These are phyloP conservation scores for Plebejus melissa DNA, from an alignment of 2,888 invertebrate genomes.

Conservation along the genomic window DNA sequence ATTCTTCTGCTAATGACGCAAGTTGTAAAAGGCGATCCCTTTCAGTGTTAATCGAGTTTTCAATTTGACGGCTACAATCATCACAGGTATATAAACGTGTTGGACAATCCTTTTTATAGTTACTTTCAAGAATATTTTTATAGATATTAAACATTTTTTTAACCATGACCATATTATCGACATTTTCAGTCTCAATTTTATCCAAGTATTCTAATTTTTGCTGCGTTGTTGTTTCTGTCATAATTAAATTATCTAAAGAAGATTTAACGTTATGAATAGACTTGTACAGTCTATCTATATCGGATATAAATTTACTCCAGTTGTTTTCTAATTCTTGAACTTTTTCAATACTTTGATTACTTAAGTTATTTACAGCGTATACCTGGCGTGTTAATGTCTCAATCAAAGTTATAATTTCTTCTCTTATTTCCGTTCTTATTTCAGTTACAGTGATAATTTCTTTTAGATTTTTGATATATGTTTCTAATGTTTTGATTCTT, in stretches of 20 bases:
- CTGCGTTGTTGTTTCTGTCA: slow-evolving; percentile 82
- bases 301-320: slow-evolving; percentile 85
- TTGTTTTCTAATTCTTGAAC: slow-evolving; percentile 80
- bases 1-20: slow-evolving; percentile 88
- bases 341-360: slow-evolving; percentile 59
- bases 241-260: slow-evolving; percentile 76
- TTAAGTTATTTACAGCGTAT: slow-evolving; percentile 83
- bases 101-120: slow-evolving; percentile 85
- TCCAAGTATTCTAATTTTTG: slow-evolving; percentile 85
- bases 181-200: slow-evolving; percentile 82
- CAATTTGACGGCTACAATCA: slow-evolving; percentile 84
- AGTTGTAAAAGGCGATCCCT: slow-evolving; percentile 87
- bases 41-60: slow-evolving; percentile 84
- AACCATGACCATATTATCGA: slow-evolving; percentile 79
- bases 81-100: slow-evolving; percentile 82
- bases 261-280: slow-evolving; percentile 71
- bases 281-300: slow-evolving; percentile 78
- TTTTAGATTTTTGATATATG: slow-evolving; percentile 79
- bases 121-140: slow-evolving; percentile 81
- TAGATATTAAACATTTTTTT: slow-evolving; percentile 81
- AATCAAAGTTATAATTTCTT: slow-evolving; percentile 82
- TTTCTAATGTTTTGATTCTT: slow-evolving; percentile 65
- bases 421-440: slow-evolving; percentile 82
- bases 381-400: slow-evolving; percentile 82
- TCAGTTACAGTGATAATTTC: slow-evolving; percentile 83